Base-by-base conservation (phyloP, 2,888 invertebrate genomes). In the Lasioglossum villosulum region DNA sequence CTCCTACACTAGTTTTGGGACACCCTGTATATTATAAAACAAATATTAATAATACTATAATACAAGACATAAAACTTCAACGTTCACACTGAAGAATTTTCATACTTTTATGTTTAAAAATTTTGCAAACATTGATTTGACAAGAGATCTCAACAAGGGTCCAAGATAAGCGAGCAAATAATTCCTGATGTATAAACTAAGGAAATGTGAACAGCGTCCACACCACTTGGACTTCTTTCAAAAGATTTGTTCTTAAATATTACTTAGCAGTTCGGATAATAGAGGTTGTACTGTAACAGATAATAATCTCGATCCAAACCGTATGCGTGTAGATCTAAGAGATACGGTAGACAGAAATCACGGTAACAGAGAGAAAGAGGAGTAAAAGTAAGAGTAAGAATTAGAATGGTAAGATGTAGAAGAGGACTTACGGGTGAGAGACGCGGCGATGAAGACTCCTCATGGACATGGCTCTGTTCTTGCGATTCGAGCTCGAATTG, bases 381-480 rank as follows among this genome's bases (percentile, higher is more conserved):
- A 16, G 6, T 14, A 34, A 66, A 16, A 42, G 12, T 10, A 52
- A 19, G 73, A n/a, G 45, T 39, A 71, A 56, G 2, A 14, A 78
- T 4, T 2, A 27, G 6, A 56, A 27, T 2, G 16, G 5, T 63
- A 56, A n/a, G 4, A 30, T 2, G 30, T 63, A n/a, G 63, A 63
- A 63, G 14, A 14, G 16, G 63, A 95, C 94, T 94, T 83, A 95
- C 95, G 95, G 95, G 91, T 95, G 95, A 82, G 95, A 94, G 88
- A 95, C 95, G 85, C 95, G 94, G 63, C 95, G 93, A 86, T 94
- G 94, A 39, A 95, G 93, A 79, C 94, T 95, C 88, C 95, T 93
- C 93, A 95, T 92, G 72, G 95, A 95, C 93, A 93, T 94, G 88
- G 94, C 92, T 91, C 94, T 91, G 80, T 90, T 93, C 83, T 94